Evolutionary conservation across 2,113 vertebrate genomes (phyloP).

Genomic region (Columbina picui): DNA sequence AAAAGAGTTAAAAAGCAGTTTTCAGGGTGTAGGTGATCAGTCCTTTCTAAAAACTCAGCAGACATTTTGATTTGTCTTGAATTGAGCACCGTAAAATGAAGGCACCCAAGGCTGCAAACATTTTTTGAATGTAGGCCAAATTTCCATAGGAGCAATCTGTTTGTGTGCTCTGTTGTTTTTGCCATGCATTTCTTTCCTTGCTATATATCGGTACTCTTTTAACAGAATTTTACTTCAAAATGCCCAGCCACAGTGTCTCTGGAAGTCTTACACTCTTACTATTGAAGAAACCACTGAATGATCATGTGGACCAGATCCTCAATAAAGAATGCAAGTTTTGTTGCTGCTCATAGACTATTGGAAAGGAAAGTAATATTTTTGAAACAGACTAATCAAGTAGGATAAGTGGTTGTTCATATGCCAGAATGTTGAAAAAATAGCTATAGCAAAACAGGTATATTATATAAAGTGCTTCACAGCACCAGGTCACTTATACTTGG

Average conservation of each 20-base stretch:
- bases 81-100: not conserved
- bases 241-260: not conserved
- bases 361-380: not conserved
- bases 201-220: not conserved
- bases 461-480: not conserved
- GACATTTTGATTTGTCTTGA: not conserved
- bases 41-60: not conserved
- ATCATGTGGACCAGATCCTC: not conserved
- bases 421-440: not conserved
- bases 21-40: not conserved
- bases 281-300: not conserved
- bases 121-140: not conserved
- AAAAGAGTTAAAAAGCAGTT: not conserved
- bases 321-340: not conserved
- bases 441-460: not conserved
- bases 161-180: not conserved
- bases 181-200: not conserved
- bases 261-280: not conserved
- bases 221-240: not conserved
- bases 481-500: not conserved
- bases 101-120: not conserved
- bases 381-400: not conserved
- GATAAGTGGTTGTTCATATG: not conserved
- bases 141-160: not conserved
- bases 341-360: not conserved